Conservation (phyloP, 2,797 vertebrate genomes). For the Sebastes itinus region DNA sequence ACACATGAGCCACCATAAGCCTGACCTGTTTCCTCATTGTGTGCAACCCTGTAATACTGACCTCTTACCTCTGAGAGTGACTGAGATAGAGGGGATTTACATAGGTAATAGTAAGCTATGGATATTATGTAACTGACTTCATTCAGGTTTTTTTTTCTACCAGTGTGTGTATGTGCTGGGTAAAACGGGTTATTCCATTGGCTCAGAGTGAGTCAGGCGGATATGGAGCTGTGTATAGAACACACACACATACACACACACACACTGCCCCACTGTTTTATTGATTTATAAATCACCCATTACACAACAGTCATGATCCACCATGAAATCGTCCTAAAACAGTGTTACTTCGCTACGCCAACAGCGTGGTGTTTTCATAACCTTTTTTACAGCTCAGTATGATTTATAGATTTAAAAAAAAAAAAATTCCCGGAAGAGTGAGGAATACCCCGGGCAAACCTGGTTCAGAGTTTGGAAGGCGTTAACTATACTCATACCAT, state of each 20-base stretch:
- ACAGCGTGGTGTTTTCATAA: constrained; percentile 37
- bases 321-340: constrained; percentile 35
- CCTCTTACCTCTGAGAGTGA: constrained; percentile 1
- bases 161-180: neutral
- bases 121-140: constrained; percentile 51
- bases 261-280: constrained; percentile 11
- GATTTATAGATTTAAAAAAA: constrained; percentile 55
- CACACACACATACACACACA: neutral
- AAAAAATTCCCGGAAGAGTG: constrained; percentile 48
- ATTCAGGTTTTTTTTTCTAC: constrained; percentile 55
- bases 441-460: constrained; percentile 48
- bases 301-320: constrained; percentile 12
- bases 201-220: constrained; percentile 14
- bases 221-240: constrained; percentile 7
- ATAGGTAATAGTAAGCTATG: constrained; percentile 26
- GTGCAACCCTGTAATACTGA: constrained; percentile 20
- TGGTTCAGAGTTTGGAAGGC: constrained; percentile 35
- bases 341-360: constrained; percentile 17
- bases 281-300: constrained; percentile 39
- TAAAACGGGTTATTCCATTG: constrained; percentile 32
- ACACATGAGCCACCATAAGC: constrained; percentile 31
- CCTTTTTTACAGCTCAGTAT: neutral
- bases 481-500: constrained; percentile 49
- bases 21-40: constrained; percentile 48
- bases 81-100: constrained; percentile 23